Percentiles rank a stretch among this genome's conserved stretches.
Conservation (phyloP, 2,797 vertebrate species). For the Tamandua tetradactyla region DNA sequence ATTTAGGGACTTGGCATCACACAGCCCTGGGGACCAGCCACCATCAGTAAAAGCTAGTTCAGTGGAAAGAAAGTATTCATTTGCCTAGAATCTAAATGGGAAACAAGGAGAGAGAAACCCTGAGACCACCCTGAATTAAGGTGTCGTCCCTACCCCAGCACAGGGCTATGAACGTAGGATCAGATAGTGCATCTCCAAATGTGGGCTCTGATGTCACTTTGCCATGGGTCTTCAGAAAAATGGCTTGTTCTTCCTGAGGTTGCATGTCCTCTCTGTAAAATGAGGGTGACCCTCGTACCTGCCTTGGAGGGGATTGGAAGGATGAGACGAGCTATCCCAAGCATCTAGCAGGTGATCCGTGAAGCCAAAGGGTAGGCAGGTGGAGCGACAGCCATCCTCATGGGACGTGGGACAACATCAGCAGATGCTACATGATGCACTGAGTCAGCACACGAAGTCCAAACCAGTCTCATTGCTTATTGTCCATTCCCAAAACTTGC, state of each 20-base stretch:
- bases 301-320: not conserved
- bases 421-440: not conserved
- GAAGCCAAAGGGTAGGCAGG: not conserved
- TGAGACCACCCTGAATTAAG: accelerated
- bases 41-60: not conserved
- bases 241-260: not conserved
- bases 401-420: accelerated
- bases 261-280: not conserved
- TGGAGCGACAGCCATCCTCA: accelerated
- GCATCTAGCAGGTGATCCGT: accelerated
- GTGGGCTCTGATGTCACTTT: accelerated
- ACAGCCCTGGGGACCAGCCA: not conserved
- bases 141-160: not conserved
- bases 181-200: no score
- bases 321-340: no score
- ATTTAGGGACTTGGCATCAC: not conserved
- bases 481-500: not conserved
- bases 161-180: no score
- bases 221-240: not conserved
- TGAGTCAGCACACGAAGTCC: not conserved
- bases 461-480: accelerated
- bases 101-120: not conserved
- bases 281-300: not conserved
- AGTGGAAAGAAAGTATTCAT: not conserved
- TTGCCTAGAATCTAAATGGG: not conserved